phyloP scores from a whole-genome alignment of 2,113 vertebrate genomes.

The Naja naja region DNA sequence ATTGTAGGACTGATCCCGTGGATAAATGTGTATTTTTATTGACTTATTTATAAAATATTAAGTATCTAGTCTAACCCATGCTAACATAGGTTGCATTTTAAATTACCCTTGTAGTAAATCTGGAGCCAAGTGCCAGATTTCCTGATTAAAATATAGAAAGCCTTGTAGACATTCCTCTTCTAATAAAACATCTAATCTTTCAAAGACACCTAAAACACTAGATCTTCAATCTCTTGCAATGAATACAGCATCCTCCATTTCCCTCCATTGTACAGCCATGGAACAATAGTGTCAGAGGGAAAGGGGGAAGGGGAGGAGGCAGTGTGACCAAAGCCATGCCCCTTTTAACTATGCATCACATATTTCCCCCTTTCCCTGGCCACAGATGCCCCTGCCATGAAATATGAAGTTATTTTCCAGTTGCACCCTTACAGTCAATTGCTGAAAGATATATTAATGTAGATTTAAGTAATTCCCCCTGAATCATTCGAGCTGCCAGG shows the following conservation, averaged over 20 bases:
- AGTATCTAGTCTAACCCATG: background rate
- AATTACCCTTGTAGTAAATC: background rate
- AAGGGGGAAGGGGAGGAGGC: background rate
- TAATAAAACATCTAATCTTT: background rate
- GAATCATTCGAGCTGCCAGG: constrained; percentile 54
- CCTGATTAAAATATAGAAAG: background rate
- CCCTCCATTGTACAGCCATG: background rate
- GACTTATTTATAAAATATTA: background rate
- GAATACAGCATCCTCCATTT: background rate
- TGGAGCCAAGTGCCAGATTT: background rate
- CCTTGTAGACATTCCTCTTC: background rate
- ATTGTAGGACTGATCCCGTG: background rate
- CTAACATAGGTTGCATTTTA: background rate
- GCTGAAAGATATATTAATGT: constrained; percentile 61
- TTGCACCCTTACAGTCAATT: constrained; percentile 32
- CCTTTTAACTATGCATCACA: background rate
- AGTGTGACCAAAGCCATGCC: background rate
- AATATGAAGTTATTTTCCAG: constrained; percentile 4
- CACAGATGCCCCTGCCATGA: background rate
- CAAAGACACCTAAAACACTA: background rate
- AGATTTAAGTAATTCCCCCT: constrained; percentile 50
- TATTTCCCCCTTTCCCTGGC: background rate
- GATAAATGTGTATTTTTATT: background rate
- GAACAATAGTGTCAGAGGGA: background rate
- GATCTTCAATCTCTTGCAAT: background rate